These are phyloP conservation scores for Drosophila nr. perissopoda DNA, from an alignment of 2,888 invertebrate genomes.

Conservation along the genomic window DNA sequence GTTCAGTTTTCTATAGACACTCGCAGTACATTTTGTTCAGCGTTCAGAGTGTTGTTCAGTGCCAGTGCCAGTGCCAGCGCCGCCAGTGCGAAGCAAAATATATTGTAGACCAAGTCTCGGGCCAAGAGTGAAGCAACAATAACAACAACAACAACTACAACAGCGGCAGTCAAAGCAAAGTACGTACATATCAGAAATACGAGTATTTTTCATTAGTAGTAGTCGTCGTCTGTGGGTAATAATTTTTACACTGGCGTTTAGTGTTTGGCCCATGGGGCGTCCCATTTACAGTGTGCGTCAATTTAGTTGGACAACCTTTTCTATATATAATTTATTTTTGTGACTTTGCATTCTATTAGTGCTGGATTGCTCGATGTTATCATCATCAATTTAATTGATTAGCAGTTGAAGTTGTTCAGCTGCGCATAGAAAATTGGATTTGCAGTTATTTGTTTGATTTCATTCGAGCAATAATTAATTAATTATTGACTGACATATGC, in stretches of 20 bases:
- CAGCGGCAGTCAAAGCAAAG: conserved; percentile 67
- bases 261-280: conserved; percentile 47
- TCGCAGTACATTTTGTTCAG: conserved; percentile 78
- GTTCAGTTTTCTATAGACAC: conserved; percentile 80
- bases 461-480: neutral
- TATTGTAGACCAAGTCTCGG: conserved; percentile 51
- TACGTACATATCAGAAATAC: conserved; percentile 67
- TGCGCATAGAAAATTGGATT: neutral
- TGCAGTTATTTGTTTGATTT: conserved; percentile 5
- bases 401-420: conserved; percentile 13
- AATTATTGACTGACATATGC: neutral
- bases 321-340: neutral
- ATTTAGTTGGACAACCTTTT: conserved; percentile 36
- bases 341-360: neutral
- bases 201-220: conserved; percentile 73
- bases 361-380: conserved; percentile 22
- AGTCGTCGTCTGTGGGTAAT: conserved; percentile 45
- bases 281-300: conserved; percentile 59
- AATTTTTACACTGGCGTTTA: conserved; percentile 64
- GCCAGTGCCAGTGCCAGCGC: conserved; percentile 40
- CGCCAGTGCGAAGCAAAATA: conserved; percentile 54
- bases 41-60: conserved; percentile 63
- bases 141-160: conserved; percentile 19
- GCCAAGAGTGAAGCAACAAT: conserved; percentile 54
- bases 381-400: conserved; percentile 24